Base-by-base conservation (phyloP, 2,888 invertebrate species). In the Eupithecia subfuscata region DNA sequence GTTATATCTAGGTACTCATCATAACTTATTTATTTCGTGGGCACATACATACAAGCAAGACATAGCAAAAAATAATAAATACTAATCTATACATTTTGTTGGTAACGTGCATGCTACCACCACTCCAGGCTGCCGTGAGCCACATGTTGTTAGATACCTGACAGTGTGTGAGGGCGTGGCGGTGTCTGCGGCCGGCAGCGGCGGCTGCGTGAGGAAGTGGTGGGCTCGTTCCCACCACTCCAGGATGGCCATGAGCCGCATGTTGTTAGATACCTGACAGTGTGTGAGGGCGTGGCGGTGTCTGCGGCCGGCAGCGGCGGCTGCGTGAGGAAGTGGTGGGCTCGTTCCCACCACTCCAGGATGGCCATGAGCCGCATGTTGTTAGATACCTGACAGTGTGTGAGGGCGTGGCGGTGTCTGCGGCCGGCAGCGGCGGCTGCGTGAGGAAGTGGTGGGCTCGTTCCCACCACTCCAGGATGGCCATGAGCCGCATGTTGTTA, bases 281-380 rank as follows among this genome's bases (percentile, higher is more conserved):
- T 30, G 14, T 74, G 37, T 0, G 63, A 25, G 16, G 56, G 70
- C 7, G 34, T 18, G 84, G 69, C 90, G 0, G 88, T 85, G 81
- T 93, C 93, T 0, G 88, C 86, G 70, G 89, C 76, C 30, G 90
- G 90, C 77, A 84, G 89, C 77, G 91, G 94, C 77, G 95, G 91
- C 87, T 95, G 96, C 87, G 96, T 95, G 71, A 99, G 95, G 91
- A 98, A 99, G 86, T 97, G 97, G 82, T 96, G 95, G 0, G 98
- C 96, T 11, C 97, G 96, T 89, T 98, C 97, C 96, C 99, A 97
- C 98, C 99, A 99, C 92, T 99, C 98, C 83, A 99, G 95, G 79
- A 99, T 97, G n/a, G 1, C 98, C 96, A 99, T 98, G 75, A 99
- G 93, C 60, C 99, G 95, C 98, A 99, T 99, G 89, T 98, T 98